These are phyloP conservation scores for Agrypnus murinus DNA, from an alignment of 2,888 invertebrate genomes.

Conservation along the genomic window DNA sequence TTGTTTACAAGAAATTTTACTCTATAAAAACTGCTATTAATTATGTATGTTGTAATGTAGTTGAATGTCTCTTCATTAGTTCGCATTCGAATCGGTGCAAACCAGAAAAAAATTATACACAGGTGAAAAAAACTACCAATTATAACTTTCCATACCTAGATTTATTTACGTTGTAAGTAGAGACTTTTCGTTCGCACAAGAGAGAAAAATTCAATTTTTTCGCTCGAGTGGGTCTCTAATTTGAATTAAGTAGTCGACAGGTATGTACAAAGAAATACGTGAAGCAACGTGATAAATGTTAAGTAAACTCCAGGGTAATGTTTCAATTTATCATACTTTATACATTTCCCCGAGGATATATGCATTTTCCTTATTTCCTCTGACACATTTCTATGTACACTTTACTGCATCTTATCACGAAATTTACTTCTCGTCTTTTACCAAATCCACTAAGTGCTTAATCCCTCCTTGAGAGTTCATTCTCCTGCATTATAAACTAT, in stretches of 20 bases:
- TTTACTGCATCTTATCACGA: constrained; percentile 21
- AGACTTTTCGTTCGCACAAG: neutral
- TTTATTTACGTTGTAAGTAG: too few species aligned
- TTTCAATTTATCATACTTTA: constrained; percentile 26
- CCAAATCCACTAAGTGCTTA: constrained; percentile 2
- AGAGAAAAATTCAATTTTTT: neutral
- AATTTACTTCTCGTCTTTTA: neutral
- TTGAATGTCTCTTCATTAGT: too few species aligned
- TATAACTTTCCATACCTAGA: too few species aligned
- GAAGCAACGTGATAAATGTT: constrained; percentile 11
- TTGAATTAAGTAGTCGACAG: neutral
- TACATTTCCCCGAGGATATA: neutral
- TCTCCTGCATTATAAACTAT: neutral
- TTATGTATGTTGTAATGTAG: too few species aligned
- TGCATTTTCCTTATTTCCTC: neutral
- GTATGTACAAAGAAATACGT: neutral
- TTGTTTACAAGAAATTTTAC: too few species aligned
- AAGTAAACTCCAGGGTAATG: constrained; percentile 9
- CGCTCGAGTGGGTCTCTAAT: too few species aligned
- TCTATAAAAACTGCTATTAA: too few species aligned
- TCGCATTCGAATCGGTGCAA: too few species aligned
- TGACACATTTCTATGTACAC: neutral
- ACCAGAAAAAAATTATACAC: too few species aligned
- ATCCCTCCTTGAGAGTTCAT: constrained; percentile 16
- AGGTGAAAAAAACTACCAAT: too few species aligned